Evolutionary conservation across 2,888 invertebrate species (phyloP).

Genomic region (Eupithecia exiguata): DNA sequence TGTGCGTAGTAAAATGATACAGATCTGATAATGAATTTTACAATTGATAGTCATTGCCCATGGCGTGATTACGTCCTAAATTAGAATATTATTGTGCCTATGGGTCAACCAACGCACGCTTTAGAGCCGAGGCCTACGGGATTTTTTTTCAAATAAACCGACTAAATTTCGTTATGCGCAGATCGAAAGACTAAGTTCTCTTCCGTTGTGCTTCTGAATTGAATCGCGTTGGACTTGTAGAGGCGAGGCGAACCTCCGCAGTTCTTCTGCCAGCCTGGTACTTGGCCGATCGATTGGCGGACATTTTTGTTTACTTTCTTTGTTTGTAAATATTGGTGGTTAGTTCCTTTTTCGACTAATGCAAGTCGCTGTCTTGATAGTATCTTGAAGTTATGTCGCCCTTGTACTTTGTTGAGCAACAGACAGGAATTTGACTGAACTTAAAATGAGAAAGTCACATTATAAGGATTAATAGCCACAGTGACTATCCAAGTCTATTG

Average conservation of each 20-base stretch:
- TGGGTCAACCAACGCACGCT: not conserved
- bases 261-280: constrained; percentile 58
- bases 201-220: constrained; percentile 40
- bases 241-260: constrained; percentile 52
- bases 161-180: constrained; percentile 14
- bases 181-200: not conserved
- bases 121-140: constrained; percentile 17
- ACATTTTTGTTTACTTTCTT: constrained; percentile 47
- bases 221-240: constrained; percentile 55
- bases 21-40: not conserved
- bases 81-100: not conserved
- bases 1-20: constrained; percentile 33
- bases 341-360: not conserved
- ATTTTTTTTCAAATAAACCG: constrained; percentile 29
- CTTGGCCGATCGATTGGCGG: constrained; percentile 53
- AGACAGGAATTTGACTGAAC: not conserved
- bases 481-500: not conserved
- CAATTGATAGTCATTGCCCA: not conserved
- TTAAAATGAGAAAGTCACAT: too few species aligned
- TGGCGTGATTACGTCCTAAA: not conserved
- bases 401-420: not conserved
- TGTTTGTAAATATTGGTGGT: constrained; percentile 52
- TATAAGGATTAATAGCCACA: not conserved
- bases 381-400: constrained; percentile 1
- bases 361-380: not conserved